Base-by-base conservation (phyloP, 1,140 invertebrate species). In the Heliconius congener region DNA sequence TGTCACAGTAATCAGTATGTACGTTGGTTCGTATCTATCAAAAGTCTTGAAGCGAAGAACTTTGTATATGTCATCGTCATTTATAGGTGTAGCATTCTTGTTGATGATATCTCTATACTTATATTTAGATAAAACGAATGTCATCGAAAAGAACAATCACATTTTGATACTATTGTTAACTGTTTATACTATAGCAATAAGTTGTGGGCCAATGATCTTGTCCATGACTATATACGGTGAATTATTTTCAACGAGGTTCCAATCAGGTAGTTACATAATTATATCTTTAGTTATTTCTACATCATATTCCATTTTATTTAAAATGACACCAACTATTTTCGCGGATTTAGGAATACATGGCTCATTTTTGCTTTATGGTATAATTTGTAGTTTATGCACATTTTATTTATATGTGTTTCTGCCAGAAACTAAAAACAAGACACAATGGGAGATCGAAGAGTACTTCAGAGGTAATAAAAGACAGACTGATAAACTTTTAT, bases 361-460 rank as follows among this genome's bases (percentile, higher is more conserved):
- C 3, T 76, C 79, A 3, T 80, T 80, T 52, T 9, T 80, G 4
- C 73, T 80, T 8, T 80, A 76, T 27, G 70, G 46, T 39, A 27
- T 80, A 60, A 73, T 74, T 4, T 80, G 70, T 46, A 71, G 74
- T 1, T 18, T 80, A 3, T 80, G 79, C 60, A 80, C 79, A 6
- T 1, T 80, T 76, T 52, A 79, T 30, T 55, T 79, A 13, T 79
- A 52, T 34, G 8, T 76, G 0, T 76, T 71, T 60, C 39, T 79
- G 57, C 78, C 78, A 19, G 78, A 79, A 71, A 79, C 78, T 42
- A 79, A 79, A 19, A 72, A 79, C 37, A 79, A 76, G 18, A 79
- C 78, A 3, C 74, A 72, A 3, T 42, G 74, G 70, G 78, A 76
- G 27, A 72, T 79, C 9, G 74, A 52, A 27, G n/a, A 34, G 13